Evolutionary conservation across 1,140 invertebrate species (phyloP), one percentile per base, ranked within the genome.

Genomic region (Drosophila bocqueti): DNA sequence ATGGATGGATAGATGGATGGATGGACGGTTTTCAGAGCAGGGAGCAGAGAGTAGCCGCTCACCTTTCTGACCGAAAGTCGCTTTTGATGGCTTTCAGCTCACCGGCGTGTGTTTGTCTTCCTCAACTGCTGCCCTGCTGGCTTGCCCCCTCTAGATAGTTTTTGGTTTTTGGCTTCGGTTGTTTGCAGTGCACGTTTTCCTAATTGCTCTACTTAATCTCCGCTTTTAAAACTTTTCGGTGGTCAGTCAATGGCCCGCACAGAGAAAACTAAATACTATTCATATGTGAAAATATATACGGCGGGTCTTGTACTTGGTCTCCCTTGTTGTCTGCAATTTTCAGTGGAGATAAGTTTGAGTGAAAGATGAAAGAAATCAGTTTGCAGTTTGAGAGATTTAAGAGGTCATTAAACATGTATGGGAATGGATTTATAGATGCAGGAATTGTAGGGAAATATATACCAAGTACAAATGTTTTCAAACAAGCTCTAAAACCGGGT

Each of bases 181-280:
- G 68, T 72, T 80, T 50, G 31, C 63, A 45, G 54, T 79, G 75
- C 80, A 75, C 68, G 63, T 68, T 78, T 73, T 82, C 68, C 77
- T 89, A 87, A 87, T 87, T 87, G 79, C 71, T 80, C 59, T 63
- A 74, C 60, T 89, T 83, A 89, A 83, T 83, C 80, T 85, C 59
- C 69, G 60, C 58, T 79, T 67, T 85, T 75, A 77, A 77, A 68
- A 45, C 34, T 66, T 69, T 83, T 61, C 10, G 67, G 54, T 75
- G 62, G 72, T 76, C 67, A 78, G 80, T 73, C 80, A 87, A 80
- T 80, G 80, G 80, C 79, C 83, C 50, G 50, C 55, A 40, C 10
- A 77, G 76, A 54, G 74, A 86, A 86, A 80, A 83, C 66, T 76
- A 59, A 76, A 58, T 58, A 60, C 61, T 65, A 50, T 42, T 54